Evolutionary conservation across 2,888 invertebrate genomes (phyloP), one percentile per base, ranked within the genome.

Genomic region (Therioaphis trifolii): DNA sequence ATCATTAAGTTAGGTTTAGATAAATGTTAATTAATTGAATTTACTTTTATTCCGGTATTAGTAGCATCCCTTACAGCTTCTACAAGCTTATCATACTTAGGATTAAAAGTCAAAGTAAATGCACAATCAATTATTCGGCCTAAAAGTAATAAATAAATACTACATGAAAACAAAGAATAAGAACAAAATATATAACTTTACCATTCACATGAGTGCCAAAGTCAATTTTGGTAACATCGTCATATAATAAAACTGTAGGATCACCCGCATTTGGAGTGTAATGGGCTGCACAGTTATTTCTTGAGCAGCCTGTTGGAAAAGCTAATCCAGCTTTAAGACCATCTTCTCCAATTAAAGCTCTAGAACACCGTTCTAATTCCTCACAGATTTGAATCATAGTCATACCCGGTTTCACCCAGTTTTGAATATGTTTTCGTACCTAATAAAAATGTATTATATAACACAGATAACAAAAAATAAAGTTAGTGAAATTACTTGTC

Each of bases 221-320:
- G 89, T 99, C 98, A 87, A 99, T 98, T 91, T 99, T 99, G 87
- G 98, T 98, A 3, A 99, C 98, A 89, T 99, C 99, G 88, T 99
- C 97, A 87, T 95, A 95, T 86, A 94, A 93, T 74, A 99, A 91
- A 14, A 99, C 97, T 0, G 99, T 99, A 14, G 93, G 91, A 89
- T 99, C 99, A 15, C 98, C 99, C 79, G 97, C 97, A 89, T 99
- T 99, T 5, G 99, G 99, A 18, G 99, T 99, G 88, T 99, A 99
- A 90, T 99, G 99, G 76, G 99, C 99, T 82, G 99, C 99, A 88
- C 98, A 99, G 89, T 99, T 95, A 90, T 99, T 99, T 75, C 98
- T 91, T n/a, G 98, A 98, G 89, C 98, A 98, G 0, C 99, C 99
- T 0, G 98, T 99, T 0, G 99, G 99, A 89, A 99, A 99, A 11